Conservation (phyloP, 1,140 invertebrate species). For the Lasioglossum baleicum region DNA sequence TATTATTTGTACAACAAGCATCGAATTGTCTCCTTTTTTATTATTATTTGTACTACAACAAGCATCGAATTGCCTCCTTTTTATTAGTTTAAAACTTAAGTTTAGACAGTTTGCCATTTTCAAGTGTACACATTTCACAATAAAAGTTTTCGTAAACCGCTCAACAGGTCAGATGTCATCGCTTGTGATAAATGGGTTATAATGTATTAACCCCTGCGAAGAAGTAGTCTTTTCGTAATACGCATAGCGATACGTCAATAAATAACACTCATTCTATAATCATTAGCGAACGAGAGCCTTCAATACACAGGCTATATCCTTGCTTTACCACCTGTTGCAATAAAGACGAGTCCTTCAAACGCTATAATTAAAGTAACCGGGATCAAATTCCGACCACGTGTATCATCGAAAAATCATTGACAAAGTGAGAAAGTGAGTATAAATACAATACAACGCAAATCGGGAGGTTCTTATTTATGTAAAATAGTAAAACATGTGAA, state of each 20-base stretch:
- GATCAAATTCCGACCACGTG: neutral
- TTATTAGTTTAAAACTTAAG: neutral
- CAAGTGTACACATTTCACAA: neutral
- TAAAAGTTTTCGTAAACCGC: neutral
- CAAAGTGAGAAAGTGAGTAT: neutral
- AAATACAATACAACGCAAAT: neutral
- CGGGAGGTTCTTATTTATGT: slow-evolving; percentile 10
- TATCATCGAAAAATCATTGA: too few species aligned
- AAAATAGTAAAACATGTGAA: neutral
- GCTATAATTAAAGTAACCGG: neutral
- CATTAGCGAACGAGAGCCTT: too few species aligned
- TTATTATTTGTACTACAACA: too few species aligned
- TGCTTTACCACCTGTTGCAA: slow-evolving; percentile 29
- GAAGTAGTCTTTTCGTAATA: slow-evolving; percentile 12
- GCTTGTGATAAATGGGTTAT: slow-evolving; percentile 8
- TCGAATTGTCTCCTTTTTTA: neutral
- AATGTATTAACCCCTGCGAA: slow-evolving; percentile 45
- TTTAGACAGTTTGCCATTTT: neutral
- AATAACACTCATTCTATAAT: neutral
- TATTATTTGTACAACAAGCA: too few species aligned
- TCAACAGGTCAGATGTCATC: slow-evolving; percentile 48
- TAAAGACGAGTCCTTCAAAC: neutral
- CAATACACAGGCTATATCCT: neutral
- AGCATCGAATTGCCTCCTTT: neutral
- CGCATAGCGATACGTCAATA: neutral